A percentile compares a stretch with the other conserved stretches of the same genome.
phyloP scores from a whole-genome alignment of 2,888 invertebrate species.

The Cephus sareptanus region DNA sequence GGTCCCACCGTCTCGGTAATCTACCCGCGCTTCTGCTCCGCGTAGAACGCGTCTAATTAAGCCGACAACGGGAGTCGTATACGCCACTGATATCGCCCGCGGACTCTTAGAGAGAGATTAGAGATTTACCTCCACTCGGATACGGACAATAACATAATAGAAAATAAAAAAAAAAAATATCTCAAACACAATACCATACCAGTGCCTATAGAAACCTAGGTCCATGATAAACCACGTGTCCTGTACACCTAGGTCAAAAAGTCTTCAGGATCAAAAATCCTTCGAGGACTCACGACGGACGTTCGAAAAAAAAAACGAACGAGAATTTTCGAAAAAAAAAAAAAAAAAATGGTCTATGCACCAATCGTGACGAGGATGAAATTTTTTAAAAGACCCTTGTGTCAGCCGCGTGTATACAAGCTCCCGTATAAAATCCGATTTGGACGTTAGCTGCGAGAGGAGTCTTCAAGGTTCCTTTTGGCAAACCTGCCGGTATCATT shows the following conservation, averaged over 20 bases:
- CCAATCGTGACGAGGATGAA: background rate
- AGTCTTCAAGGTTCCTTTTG: background rate
- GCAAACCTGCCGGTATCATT: background rate
- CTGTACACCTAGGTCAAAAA: too few species aligned
- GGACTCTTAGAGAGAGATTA: background rate
- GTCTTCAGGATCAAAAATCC: background rate
- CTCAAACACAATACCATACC: background rate
- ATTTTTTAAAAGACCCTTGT: background rate
- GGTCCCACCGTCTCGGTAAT: background rate
- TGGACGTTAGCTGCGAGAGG: background rate
- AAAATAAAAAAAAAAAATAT: background rate
- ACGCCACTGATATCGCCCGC: background rate
- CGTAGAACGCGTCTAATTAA: background rate
- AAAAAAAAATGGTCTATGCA: background rate
- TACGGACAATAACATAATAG: background rate
- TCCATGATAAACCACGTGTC: too few species aligned
- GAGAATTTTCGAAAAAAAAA: background rate
- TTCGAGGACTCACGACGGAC: background rate
- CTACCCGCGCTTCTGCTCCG: background rate
- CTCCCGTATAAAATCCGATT: background rate
- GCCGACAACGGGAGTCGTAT: background rate
- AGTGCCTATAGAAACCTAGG: too few species aligned
- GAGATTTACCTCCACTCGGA: background rate
- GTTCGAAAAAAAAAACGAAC: background rate
- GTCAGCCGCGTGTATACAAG: background rate